Percentiles rank a stretch among this genome's conserved stretches.
phyloP scores from a whole-genome alignment of 2,888 invertebrate species.

The Thyatira batis region DNA sequence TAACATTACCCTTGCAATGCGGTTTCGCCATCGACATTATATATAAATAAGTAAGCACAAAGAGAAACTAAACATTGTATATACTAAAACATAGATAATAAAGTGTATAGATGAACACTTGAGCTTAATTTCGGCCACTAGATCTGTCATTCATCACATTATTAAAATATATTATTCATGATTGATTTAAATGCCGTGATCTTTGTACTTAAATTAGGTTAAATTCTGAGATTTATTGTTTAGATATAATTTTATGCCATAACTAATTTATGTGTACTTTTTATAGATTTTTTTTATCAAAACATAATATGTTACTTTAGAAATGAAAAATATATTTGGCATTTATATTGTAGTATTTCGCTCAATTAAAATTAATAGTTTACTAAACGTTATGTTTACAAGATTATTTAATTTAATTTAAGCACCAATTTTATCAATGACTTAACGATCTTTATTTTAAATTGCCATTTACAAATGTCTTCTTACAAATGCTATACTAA shows the following conservation, averaged over 20 bases:
- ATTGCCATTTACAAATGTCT: slow-evolving; percentile 21
- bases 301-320: slow-evolving; percentile 53
- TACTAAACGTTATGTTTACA: slow-evolving; percentile 1
- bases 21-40: slow-evolving; percentile 1
- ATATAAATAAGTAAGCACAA: slow-evolving; percentile 6
- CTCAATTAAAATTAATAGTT: slow-evolving; percentile 62
- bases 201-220: slow-evolving; percentile 74
- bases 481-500: slow-evolving; percentile 20
- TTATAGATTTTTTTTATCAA: slow-evolving; percentile 62
- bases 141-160: slow-evolving; percentile 56
- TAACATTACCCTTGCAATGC: neutral
- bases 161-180: slow-evolving; percentile 16
- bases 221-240: slow-evolving; percentile 62
- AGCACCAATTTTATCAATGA: slow-evolving; percentile 10
- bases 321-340: slow-evolving; percentile 55
- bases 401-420: neutral
- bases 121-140: slow-evolving; percentile 30
- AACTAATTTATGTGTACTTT: slow-evolving; percentile 73
- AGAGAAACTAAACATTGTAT: slow-evolving; percentile 15
- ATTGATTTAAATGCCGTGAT: slow-evolving; percentile 48
- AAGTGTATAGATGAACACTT: slow-evolving; percentile 18
- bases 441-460: slow-evolving; percentile 29
- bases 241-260: slow-evolving; percentile 77
- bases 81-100: slow-evolving; percentile 24
- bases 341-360: slow-evolving; percentile 64